Conservation (phyloP, 2,113 vertebrate species). For the Ia io region DNA sequence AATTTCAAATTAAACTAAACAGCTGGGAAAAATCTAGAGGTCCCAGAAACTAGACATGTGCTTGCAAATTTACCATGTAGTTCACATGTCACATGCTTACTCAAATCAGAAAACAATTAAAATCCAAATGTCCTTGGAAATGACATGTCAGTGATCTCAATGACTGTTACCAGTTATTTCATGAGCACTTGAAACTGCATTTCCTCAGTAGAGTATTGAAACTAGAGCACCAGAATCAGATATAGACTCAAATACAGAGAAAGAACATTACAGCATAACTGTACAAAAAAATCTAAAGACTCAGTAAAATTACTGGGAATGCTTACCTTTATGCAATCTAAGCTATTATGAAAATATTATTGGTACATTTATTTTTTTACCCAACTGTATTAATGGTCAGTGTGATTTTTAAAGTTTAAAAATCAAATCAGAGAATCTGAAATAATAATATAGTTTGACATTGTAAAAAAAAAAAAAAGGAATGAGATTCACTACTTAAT, state of each 20-base stretch:
- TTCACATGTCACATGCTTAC: neutral
- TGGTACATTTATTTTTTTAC: neutral
- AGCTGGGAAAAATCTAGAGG: neutral
- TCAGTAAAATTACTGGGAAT: neutral
- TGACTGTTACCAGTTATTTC: neutral
- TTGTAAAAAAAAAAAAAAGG: neutral
- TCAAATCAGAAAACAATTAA: neutral
- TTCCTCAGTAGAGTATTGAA: neutral
- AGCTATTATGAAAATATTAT: neutral
- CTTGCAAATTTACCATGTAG: neutral
- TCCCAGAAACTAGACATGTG: neutral
- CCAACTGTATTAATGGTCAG: neutral
- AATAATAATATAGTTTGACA: neutral
- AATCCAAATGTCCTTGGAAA: neutral
- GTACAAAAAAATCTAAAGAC: neutral
- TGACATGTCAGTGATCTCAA: neutral
- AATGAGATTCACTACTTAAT: neutral
- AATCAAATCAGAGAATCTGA: neutral
- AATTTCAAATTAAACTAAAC: neutral
- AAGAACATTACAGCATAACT: neutral
- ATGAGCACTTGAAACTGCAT: neutral
- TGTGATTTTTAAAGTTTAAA: neutral
- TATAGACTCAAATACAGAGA: neutral
- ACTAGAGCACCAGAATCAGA: neutral
- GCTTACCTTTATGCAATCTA: neutral